phyloP scores from a whole-genome alignment of 2,113 vertebrate species.

The Romanogobio albipinnatus region DNA sequence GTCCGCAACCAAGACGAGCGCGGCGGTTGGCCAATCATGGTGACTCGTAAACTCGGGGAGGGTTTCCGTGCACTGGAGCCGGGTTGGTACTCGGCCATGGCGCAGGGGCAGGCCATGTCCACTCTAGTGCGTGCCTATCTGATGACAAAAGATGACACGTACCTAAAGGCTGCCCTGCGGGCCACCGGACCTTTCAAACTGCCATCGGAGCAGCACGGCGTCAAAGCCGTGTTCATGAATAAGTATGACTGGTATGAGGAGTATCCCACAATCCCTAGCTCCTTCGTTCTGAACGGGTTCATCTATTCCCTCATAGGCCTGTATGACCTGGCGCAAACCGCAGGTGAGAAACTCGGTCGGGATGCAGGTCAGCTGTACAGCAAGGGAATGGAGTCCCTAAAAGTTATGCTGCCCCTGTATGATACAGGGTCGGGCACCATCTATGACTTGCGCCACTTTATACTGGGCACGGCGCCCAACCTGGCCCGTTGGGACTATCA shows the following conservation, averaged over 20 bases:
- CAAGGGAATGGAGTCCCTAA: slow-evolving; percentile 92
- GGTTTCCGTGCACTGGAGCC: slow-evolving; percentile 93
- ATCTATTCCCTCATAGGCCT: slow-evolving; percentile 95
- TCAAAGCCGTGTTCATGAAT: slow-evolving; percentile 93
- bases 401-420: slow-evolving; percentile 94
- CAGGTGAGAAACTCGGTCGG: slow-evolving; percentile 83
- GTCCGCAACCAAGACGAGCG: slow-evolving; percentile 92
- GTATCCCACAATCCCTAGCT: slow-evolving; percentile 93
- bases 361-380: slow-evolving; percentile 86
- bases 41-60: slow-evolving; percentile 94
- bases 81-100: slow-evolving; percentile 99
- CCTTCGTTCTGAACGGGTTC: slow-evolving; percentile 97
- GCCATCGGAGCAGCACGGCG: slow-evolving; percentile 88
- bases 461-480: slow-evolving; percentile 93
- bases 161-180: slow-evolving; percentile 86
- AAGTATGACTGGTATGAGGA: slow-evolving; percentile 98
- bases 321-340: slow-evolving; percentile 92
- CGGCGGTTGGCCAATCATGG: slow-evolving; percentile 97
- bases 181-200: slow-evolving; percentile 90
- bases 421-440: slow-evolving; percentile 96
- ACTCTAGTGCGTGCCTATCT: slow-evolving; percentile 92
- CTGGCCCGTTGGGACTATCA: slow-evolving; percentile 99
- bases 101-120: slow-evolving; percentile 97
- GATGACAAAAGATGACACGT: slow-evolving; percentile 86
- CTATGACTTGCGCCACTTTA: slow-evolving; percentile 96